A percentile compares a stretch with the other conserved stretches of the same genome.
These are phyloP conservation scores for Pseudorhombus dupliciocellatus DNA, from an alignment of 2,113 vertebrate species.

Conservation along the genomic window DNA sequence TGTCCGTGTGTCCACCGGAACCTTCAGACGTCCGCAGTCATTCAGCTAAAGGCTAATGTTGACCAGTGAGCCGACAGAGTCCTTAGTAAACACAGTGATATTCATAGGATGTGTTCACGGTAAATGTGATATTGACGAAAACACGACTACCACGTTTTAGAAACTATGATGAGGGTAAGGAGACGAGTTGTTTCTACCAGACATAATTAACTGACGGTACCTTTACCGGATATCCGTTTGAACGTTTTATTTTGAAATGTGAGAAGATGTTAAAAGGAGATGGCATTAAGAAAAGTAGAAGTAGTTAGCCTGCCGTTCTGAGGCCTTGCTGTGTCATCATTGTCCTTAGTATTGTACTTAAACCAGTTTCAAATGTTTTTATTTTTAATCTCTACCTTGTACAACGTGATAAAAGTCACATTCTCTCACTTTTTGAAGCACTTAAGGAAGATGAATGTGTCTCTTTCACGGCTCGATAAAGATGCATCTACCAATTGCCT, in stretches of 20 bases:
- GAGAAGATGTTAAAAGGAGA: too few relatives aligned
- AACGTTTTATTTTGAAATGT: neutral
- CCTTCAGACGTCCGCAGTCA: conserved; percentile 47
- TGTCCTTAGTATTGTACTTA: too few relatives aligned
- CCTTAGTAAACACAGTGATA: neutral
- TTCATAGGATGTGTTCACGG: fast-evolving
- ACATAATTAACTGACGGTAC: neutral
- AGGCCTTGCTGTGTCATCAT: too few relatives aligned
- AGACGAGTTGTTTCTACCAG: neutral
- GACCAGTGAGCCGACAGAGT: neutral
- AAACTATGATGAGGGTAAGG: neutral
- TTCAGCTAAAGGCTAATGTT: conserved; percentile 22
- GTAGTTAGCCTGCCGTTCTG: too few relatives aligned
- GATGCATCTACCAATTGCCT: too few relatives aligned
- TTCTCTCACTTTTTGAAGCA: too few relatives aligned
- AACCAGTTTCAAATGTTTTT: too few relatives aligned
- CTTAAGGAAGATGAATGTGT: too few relatives aligned
- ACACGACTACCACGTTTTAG: fast-evolving
- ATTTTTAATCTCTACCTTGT: too few relatives aligned
- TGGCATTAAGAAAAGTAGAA: too few relatives aligned
- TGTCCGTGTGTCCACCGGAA: conserved; percentile 64
- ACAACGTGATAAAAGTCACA: too few relatives aligned
- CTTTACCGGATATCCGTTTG: conserved; percentile 32
- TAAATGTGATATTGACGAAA: neutral
- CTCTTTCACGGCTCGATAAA: too few relatives aligned